Base-by-base conservation (phyloP, 2,113 vertebrate genomes). In the Seriola rivoliana region DNA sequence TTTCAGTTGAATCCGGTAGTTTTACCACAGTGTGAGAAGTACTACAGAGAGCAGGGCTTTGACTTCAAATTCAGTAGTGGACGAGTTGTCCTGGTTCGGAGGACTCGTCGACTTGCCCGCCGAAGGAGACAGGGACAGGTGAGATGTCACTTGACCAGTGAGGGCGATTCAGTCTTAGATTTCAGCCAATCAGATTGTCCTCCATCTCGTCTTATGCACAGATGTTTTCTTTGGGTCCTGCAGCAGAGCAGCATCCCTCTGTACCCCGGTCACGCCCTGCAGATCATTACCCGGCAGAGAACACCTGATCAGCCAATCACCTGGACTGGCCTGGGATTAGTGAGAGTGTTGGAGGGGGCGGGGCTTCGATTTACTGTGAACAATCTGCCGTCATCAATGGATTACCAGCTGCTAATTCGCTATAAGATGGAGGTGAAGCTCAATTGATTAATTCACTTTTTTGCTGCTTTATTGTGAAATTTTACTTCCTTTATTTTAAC, bases 261-360 rank as follows among this genome's bases (percentile, higher is more conserved):
- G 55, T 90, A 92, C 3, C 91, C 71, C 57, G 87, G 65, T 70
- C 70, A 1, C 12, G 29, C 79, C 17, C 54, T 93, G 62, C 91
- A 92, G 0, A 25, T 96, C 46, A 80, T 97, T 64, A 91, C 96
- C 38, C 88, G 88, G 73, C 92, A 95, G 78, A 92, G 90, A 1
- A 68, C 71, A 0, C 25, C 90, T 0, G 91, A 86, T 10, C 91
- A 67, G 4, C 86, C 93, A 1, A n/a, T 94, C 50, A 95, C 93
- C 0, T 97, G 97, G 97, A 97, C 96, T 0, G 97, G 97, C 12
- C 91, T 90, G 0, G 97, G 97, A 80, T 96, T 98, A 0, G 94
- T 96, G 48, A 91, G 93, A 0, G 86, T 97, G 40, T 88, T 92
- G n/a, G 91, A 95, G 0, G 94, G 96, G 29, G 89, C 93, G 2